A percentile compares a stretch with the other conserved stretches of the same genome.
Conservation (phyloP, 2,113 vertebrate genomes). For the Engraulis encrasicolus region DNA sequence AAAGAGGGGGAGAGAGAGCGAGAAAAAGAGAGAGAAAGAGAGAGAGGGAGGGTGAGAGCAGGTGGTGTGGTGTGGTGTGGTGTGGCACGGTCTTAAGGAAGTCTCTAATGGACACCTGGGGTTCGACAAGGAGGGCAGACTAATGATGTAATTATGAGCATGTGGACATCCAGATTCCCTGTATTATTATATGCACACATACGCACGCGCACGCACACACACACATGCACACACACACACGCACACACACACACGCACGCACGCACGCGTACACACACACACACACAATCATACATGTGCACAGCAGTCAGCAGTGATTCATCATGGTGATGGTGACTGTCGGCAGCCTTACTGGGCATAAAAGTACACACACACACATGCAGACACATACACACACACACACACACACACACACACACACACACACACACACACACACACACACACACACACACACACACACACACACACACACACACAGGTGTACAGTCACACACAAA, state of each 20-base stretch:
- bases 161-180: neutral
- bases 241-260: neutral
- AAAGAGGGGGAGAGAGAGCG: too few relatives aligned
- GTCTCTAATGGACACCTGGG: neutral
- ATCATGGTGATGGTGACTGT: neutral
- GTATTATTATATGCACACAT: neutral
- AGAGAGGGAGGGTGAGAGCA: too few relatives aligned
- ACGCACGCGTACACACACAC: neutral
- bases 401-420: conserved; percentile 28
- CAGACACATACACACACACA: neutral
- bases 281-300: neutral
- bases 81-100: neutral
- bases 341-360: neutral
- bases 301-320: neutral
- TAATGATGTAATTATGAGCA: neutral
- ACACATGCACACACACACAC: neutral
- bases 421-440: neutral
- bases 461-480: neutral
- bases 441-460: neutral
- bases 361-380: neutral
- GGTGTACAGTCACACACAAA: too few relatives aligned
- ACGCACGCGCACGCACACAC: neutral
- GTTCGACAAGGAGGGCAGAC: neutral
- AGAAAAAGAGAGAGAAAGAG: too few relatives aligned
- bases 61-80: neutral